These are phyloP conservation scores for Ophion ventricosus DNA, from an alignment of 2,888 invertebrate species.

Conservation along the genomic window DNA sequence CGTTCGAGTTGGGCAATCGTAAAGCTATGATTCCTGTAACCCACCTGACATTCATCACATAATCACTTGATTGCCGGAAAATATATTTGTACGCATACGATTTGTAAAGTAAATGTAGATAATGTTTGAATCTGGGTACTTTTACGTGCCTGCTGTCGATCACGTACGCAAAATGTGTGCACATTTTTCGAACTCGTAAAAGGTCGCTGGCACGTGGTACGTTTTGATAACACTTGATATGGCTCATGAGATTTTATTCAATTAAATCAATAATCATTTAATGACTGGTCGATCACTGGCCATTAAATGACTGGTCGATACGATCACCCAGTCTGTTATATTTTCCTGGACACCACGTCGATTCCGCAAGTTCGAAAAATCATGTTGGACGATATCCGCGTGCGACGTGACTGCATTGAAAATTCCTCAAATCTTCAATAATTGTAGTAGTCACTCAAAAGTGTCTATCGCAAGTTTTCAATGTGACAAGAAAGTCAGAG, in stretches of 20 bases:
- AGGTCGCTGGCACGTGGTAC: background rate
- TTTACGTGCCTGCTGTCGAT: background rate
- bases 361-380: too few species aligned
- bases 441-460: too few species aligned
- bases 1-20: conserved; percentile 22
- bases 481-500: too few species aligned
- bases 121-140: too few species aligned
- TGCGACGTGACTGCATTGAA: too few species aligned
- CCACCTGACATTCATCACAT: conserved; percentile 32
- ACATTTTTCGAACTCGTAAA: background rate
- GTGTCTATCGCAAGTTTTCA: too few species aligned
- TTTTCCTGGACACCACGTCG: background rate
- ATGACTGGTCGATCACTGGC: conserved; percentile 33
- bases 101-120: too few species aligned
- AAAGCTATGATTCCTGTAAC: conserved; percentile 5
- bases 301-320: conserved; percentile 36
- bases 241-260: conserved; percentile 19
- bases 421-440: too few species aligned
- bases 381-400: too few species aligned
- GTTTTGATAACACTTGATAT: conserved; percentile 7
- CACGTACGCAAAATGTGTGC: background rate
- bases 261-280: conserved; percentile 23
- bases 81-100: conserved; percentile 8
- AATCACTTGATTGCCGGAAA: conserved; percentile 25
- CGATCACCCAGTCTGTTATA: background rate